Percentiles rank a stretch among this genome's conserved stretches.
Evolutionary conservation across 37 sponge, comb jelly and placozoan species (phyloP).

Genomic region (Corticium candelabrum): DNA sequence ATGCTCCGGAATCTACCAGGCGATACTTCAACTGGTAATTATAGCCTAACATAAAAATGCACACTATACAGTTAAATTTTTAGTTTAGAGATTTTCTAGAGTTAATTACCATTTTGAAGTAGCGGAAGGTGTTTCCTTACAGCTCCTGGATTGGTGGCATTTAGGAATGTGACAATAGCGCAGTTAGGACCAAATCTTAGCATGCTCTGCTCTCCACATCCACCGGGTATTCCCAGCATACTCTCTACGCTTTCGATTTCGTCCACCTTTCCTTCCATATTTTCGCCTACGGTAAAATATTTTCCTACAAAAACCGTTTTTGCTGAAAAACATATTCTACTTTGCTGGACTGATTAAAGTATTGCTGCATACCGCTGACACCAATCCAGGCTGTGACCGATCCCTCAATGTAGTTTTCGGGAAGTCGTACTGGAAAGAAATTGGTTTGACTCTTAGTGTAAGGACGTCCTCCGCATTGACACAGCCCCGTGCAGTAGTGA

Average conservation of each 20-base stretch:
- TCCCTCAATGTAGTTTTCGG: neutral
- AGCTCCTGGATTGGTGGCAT: neutral
- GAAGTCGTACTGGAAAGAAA: neutral
- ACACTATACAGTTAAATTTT: no score
- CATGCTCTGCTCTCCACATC: neutral
- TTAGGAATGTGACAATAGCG: neutral
- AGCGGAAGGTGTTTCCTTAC: no score
- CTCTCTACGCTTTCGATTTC: neutral
- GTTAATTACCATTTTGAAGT: no score
- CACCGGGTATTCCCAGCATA: neutral
- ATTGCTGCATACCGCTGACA: no score
- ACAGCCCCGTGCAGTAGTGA: no score
- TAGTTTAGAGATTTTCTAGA: no score
- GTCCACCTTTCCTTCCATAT: neutral
- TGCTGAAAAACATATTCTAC: no score
- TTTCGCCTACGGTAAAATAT: no score
- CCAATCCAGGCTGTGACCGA: neutral
- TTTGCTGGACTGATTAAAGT: no score
- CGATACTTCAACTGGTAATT: neutral
- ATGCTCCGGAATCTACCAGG: neutral
- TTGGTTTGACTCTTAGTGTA: neutral
- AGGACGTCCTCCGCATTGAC: no score
- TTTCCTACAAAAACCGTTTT: no score
- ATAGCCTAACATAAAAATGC: no score
- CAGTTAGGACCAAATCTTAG: neutral